Percentiles rank a stretch among this genome's conserved stretches.
Evolutionary conservation across 2,113 vertebrate species (phyloP).

Genomic region (Aptenodytes forsteri): DNA sequence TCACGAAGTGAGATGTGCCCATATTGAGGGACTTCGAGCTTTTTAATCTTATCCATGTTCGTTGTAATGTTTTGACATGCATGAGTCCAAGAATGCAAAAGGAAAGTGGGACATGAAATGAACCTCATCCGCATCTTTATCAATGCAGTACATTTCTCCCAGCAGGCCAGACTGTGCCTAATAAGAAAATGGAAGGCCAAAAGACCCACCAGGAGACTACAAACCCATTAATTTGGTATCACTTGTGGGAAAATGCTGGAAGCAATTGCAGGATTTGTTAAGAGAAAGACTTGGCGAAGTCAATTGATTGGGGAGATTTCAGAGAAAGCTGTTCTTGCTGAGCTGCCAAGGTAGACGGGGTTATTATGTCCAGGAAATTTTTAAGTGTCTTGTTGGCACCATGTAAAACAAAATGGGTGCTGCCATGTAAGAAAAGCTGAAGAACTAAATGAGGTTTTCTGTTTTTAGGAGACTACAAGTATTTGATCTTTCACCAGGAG

Average conservation of each 20-base stretch:
- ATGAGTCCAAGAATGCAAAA: background rate
- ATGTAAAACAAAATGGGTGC: background rate
- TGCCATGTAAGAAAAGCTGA: background rate
- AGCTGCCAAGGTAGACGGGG: constrained; percentile 54
- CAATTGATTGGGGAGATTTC: constrained; percentile 73
- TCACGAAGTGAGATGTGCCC: background rate
- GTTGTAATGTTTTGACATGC: background rate
- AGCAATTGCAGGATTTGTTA: constrained; percentile 63
- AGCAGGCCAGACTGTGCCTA: constrained; percentile 17
- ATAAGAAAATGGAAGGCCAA: constrained; percentile 57
- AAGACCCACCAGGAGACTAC: constrained; percentile 51
- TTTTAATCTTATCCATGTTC: background rate
- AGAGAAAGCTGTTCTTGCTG: constrained; percentile 59
- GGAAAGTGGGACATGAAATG: constrained; percentile 43
- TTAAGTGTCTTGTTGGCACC: background rate
- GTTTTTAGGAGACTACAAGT: background rate
- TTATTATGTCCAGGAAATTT: constrained; percentile 49
- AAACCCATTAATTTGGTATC: constrained; percentile 66
- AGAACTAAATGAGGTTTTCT: background rate
- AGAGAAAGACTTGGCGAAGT: constrained; percentile 62
- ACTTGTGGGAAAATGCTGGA: constrained; percentile 66
- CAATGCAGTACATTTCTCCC: constrained; percentile 48
- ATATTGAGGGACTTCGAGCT: constrained; percentile 9
- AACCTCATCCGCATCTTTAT: constrained; percentile 61
- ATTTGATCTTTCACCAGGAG: background rate